These are phyloP conservation scores for Brachypalpus laphriformis DNA, from an alignment of 2,888 invertebrate genomes.

Conservation along the genomic window DNA sequence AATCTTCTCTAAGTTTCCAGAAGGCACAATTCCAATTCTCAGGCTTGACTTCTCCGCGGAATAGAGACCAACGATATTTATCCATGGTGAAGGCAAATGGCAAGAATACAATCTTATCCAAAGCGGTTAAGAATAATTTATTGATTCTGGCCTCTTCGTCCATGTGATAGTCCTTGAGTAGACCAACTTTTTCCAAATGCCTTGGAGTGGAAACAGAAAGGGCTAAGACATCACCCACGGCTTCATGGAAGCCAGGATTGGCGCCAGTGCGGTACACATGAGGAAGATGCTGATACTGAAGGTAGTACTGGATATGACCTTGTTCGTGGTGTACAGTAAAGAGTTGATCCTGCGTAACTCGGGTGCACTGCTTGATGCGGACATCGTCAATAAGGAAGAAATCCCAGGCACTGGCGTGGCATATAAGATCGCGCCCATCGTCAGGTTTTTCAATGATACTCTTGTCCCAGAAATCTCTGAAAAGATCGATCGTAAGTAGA, in stretches of 20 bases:
- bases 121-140: constrained; percentile 87
- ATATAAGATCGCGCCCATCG: constrained; percentile 89
- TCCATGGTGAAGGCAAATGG: constrained; percentile 89
- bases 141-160: constrained; percentile 87
- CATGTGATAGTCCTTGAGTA: constrained; percentile 85
- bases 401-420: constrained; percentile 96
- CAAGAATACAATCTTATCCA: constrained; percentile 88
- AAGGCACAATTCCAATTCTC: constrained; percentile 87
- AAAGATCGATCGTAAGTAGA: neutral
- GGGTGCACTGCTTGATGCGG: constrained; percentile 87
- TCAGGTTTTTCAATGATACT: constrained; percentile 92
- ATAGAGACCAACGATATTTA: constrained; percentile 88
- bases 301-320: constrained; percentile 88
- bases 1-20: constrained; percentile 86
- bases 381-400: constrained; percentile 92
- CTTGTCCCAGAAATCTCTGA: constrained; percentile 90
- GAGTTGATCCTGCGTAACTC: constrained; percentile 84
- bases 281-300: constrained; percentile 86
- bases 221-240: constrained; percentile 89
- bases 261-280: constrained; percentile 85
- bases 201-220: constrained; percentile 88
- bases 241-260: constrained; percentile 88
- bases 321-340: constrained; percentile 87
- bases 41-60: constrained; percentile 85
- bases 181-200: constrained; percentile 88